Conservation (phyloP, 2,797 vertebrate species). For the Phrynocephalus vlangalii region DNA sequence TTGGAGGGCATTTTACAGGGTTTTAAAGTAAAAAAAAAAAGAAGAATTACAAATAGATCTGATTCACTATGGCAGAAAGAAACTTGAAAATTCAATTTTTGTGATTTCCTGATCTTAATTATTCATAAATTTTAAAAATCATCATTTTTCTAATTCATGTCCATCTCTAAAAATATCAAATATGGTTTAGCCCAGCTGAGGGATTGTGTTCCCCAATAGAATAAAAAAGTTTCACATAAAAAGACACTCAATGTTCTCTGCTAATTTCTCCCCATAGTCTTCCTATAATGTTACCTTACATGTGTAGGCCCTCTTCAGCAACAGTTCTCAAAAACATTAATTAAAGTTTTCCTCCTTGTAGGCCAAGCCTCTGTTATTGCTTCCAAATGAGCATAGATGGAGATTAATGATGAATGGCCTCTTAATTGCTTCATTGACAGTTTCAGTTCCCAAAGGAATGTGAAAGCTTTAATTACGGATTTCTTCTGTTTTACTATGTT, state of each 20-base stretch:
- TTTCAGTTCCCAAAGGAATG: background rate
- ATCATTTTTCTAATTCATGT: no score
- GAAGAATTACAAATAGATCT: no score
- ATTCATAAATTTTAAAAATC: no score
- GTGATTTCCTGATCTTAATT: no score
- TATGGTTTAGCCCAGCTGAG: background rate
- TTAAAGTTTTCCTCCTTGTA: background rate
- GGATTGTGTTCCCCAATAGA: background rate
- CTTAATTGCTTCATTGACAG: background rate
- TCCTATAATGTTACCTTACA: background rate
- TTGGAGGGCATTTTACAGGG: no score
- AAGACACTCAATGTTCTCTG: background rate
- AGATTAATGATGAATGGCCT: constrained; percentile 1
- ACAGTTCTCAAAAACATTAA: background rate
- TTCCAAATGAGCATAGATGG: background rate
- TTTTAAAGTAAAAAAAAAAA: no score
- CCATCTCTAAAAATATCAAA: background rate
- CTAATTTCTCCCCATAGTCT: no score
- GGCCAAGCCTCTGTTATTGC: background rate
- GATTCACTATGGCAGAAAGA: no score
- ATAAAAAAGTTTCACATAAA: background rate
- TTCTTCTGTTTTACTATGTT: background rate
- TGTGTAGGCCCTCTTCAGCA: background rate
- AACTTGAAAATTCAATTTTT: no score
- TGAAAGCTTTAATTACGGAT: background rate